phyloP scores from a whole-genome alignment of 2,113 vertebrate species.

The Panthera leo region DNA sequence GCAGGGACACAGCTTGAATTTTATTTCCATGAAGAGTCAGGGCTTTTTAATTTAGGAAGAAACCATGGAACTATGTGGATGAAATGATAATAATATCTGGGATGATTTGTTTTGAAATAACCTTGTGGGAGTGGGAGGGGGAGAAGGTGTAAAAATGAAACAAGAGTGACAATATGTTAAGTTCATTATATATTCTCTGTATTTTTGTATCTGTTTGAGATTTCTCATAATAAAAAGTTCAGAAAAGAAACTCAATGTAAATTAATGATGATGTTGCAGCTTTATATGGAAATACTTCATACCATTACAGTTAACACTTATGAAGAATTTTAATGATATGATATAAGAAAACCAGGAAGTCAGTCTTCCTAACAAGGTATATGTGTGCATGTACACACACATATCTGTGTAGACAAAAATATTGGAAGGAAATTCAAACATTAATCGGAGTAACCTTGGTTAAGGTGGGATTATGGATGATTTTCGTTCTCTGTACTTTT shows the following conservation, averaged over 20 bases:
- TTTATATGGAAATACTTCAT: neutral
- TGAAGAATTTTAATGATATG: neutral
- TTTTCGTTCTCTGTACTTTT: neutral
- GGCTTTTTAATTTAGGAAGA: slow-evolving; percentile 9
- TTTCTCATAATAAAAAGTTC: neutral
- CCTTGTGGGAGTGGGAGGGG: neutral
- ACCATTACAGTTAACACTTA: neutral
- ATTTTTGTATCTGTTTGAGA: neutral
- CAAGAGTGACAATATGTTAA: neutral
- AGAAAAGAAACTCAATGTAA: neutral
- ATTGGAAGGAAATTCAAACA: neutral
- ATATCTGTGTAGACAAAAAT: neutral
- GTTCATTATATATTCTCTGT: neutral
- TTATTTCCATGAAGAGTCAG: neutral
- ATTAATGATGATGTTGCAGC: neutral
- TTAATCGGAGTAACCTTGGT: neutral
- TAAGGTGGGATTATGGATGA: neutral
- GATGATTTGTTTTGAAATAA: slow-evolving; percentile 6
- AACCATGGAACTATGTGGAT: neutral
- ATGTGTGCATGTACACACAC: neutral
- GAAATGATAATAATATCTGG: neutral
- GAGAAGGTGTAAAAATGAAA: neutral
- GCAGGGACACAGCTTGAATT: neutral
- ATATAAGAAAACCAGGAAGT: neutral
- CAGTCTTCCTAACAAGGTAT: neutral